Conservation (phyloP, 2,888 invertebrate genomes). For the Leptarthrus brevirostris region DNA sequence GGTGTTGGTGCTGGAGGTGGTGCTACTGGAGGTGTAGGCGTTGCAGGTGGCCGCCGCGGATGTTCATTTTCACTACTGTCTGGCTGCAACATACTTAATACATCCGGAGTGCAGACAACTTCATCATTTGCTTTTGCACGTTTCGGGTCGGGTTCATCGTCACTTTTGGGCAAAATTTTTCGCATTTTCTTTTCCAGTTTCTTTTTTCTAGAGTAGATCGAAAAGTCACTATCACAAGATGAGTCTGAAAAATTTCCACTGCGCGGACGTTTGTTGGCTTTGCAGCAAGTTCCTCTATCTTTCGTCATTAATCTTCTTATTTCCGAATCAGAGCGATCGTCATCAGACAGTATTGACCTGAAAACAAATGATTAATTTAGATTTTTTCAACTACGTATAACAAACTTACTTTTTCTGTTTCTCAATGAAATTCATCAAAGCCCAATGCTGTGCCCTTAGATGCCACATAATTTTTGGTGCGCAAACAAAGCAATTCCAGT, state of each 20-base stretch:
- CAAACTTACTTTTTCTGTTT: conserved; percentile 68
- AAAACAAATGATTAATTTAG: conserved; percentile 12
- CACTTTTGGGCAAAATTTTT: background rate
- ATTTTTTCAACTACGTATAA: background rate
- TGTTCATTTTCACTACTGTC: conserved; percentile 58
- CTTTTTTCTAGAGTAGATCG: conserved; percentile 56
- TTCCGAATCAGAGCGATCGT: conserved; percentile 60
- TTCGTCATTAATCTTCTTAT: conserved; percentile 58
- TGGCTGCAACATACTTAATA: conserved; percentile 64
- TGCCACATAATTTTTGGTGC: conserved; percentile 75
- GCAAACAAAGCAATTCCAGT: conserved; percentile 85
- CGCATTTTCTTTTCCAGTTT: conserved; percentile 46
- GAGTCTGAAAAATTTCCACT: conserved; percentile 59
- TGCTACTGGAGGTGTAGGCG: conserved; percentile 56
- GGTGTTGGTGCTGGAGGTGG: conserved; percentile 51
- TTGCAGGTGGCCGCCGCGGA: conserved; percentile 53
- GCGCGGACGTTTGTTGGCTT: conserved; percentile 58
- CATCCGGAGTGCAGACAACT: conserved; percentile 75
- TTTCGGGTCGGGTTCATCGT: conserved; percentile 57
- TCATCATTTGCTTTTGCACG: conserved; percentile 64
- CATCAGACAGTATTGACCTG: conserved; percentile 58
- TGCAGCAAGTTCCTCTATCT: conserved; percentile 63
- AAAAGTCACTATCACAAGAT: conserved; percentile 57
- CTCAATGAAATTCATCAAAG: conserved; percentile 76
- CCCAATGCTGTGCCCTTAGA: conserved; percentile 77